Conservation (phyloP, 2,113 vertebrate species). For the Hippocampus barbouri region DNA sequence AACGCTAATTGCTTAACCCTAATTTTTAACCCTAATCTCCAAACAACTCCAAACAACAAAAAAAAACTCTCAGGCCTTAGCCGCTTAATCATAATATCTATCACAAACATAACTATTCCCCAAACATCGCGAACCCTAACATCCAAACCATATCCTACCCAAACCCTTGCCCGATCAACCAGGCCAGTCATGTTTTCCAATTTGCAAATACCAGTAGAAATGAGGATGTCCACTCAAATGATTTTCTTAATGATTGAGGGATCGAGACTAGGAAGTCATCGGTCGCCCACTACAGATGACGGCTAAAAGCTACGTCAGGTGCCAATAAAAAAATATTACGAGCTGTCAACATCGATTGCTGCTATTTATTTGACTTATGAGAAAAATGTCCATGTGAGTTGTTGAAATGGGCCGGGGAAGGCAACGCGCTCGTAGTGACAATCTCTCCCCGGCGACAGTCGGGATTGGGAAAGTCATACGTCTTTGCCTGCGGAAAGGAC, state of each 20-base stretch:
- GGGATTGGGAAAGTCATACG: slow-evolving; percentile 42
- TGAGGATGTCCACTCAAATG: neutral
- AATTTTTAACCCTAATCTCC: too few species aligned
- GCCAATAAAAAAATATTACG: slow-evolving; percentile 15
- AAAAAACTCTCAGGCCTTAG: too few species aligned
- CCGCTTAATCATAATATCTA: too few species aligned
- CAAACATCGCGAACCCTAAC: neutral
- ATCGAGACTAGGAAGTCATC: neutral
- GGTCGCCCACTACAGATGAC: neutral
- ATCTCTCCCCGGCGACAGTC: slow-evolving; percentile 27
- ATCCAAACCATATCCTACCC: neutral
- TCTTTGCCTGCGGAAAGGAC: slow-evolving; percentile 46
- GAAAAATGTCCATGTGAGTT: slow-evolving; percentile 4
- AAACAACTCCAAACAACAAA: too few species aligned
- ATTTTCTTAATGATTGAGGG: neutral
- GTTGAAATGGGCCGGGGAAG: slow-evolving; percentile 23
- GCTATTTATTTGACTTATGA: neutral
- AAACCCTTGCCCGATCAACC: neutral
- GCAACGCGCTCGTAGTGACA: slow-evolving; percentile 20
- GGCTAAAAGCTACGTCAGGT: slow-evolving; percentile 1
- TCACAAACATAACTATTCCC: too few species aligned
- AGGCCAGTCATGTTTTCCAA: neutral
- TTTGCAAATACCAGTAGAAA: neutral
- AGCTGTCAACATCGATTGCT: neutral
- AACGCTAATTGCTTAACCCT: too few species aligned